A percentile compares a stretch with the other conserved stretches of the same genome.
These are phyloP conservation scores for Laticauda colubrina DNA, from an alignment of 2,113 vertebrate species.

Conservation along the genomic window DNA sequence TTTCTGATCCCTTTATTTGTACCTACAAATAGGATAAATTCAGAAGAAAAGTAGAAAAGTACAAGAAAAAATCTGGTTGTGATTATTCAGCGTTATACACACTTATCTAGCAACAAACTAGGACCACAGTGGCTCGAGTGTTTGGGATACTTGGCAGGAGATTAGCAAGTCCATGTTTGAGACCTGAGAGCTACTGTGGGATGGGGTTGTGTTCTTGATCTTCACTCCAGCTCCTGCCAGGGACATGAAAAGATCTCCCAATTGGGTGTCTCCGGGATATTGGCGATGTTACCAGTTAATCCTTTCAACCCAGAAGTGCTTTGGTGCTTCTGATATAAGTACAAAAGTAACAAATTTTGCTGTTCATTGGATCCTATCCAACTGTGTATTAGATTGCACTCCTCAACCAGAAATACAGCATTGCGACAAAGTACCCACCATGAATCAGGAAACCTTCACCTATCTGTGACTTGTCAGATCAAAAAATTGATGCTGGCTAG, in stretches of 20 bases:
- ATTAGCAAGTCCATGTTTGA: not conserved
- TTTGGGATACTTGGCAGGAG: not conserved
- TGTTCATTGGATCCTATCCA: not conserved
- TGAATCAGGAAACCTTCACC: not conserved
- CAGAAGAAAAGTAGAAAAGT: not conserved
- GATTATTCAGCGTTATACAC: not conserved
- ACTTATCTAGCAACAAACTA: not conserved
- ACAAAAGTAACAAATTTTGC: not conserved
- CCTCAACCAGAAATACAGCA: not conserved
- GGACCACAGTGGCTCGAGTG: not conserved
- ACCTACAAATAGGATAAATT: not conserved
- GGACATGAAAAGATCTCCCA: not conserved
- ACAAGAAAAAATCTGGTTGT: not conserved
- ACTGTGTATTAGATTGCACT: not conserved
- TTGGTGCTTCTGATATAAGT: not conserved
- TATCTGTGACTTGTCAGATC: not conserved
- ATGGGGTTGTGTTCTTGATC: not conserved
- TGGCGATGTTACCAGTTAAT: not conserved
- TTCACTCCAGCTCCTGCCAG: not conserved
- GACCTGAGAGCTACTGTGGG: not conserved
- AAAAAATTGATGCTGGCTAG: not conserved
- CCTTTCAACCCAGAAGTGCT: not conserved
- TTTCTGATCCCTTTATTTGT: not conserved
- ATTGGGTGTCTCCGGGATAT: not conserved
- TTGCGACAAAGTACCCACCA: not conserved